phyloP scores from a whole-genome alignment of 2,888 invertebrate species.

The Polymixis flavicincta region DNA sequence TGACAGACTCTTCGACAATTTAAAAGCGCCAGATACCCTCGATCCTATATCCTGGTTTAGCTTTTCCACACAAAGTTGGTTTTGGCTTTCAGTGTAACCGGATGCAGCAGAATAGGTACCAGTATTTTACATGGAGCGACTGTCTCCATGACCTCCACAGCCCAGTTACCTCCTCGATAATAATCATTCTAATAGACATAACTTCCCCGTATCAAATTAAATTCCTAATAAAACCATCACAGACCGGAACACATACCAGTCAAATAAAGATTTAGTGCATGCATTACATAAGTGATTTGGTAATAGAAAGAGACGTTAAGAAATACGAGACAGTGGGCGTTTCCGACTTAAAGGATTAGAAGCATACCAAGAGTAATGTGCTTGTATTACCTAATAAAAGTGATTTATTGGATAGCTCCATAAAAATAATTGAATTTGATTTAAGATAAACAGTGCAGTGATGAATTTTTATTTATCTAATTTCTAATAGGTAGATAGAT shows the following conservation, averaged over 20 bases:
- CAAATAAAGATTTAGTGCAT: slow-evolving; percentile 41
- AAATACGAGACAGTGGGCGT: slow-evolving; percentile 40
- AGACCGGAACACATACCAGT: slow-evolving; percentile 1
- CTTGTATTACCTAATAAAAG: slow-evolving; percentile 25
- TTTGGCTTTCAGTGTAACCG: not conserved
- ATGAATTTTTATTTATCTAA: not conserved
- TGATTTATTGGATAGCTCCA: slow-evolving; percentile 40
- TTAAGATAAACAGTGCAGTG: not conserved
- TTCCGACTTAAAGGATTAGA: slow-evolving; percentile 21
- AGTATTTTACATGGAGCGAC: not conserved
- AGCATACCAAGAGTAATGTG: slow-evolving; percentile 18
- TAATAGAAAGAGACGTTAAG: slow-evolving; percentile 17
- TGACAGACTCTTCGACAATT: not conserved
- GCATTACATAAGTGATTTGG: slow-evolving; percentile 22
- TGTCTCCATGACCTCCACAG: not conserved
- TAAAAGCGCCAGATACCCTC: not conserved
- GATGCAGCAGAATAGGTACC: not conserved
- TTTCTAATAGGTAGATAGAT: no score
- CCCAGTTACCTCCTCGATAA: not conserved
- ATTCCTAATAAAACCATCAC: slow-evolving; percentile 3
- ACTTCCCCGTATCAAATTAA: not conserved
- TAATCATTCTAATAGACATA: slow-evolving; percentile 15
- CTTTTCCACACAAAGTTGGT: not conserved
- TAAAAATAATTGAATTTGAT: slow-evolving; percentile 22
- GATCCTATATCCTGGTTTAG: not conserved